Conservation (phyloP, 2,797 vertebrate genomes). For the Alfaro cultratus region DNA sequence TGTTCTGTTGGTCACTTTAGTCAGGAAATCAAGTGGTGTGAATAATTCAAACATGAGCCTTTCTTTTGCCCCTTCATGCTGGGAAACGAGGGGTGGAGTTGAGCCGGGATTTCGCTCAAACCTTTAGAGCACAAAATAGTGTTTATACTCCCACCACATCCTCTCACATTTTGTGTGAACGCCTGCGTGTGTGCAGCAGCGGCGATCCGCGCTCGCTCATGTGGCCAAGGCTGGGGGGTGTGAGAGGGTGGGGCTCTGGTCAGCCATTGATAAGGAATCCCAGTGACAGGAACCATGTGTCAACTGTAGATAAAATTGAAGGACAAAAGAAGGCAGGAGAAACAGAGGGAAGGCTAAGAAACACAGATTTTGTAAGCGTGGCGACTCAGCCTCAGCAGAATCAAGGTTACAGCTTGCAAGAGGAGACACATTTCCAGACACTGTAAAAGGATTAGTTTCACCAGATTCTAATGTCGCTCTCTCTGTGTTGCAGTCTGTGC, state of each 20-base stretch:
- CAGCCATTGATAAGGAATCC: constrained; percentile 74
- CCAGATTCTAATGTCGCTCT: constrained; percentile 45
- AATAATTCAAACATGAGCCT: neutral
- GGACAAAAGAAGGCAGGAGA: constrained; percentile 32
- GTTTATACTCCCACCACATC: constrained; percentile 14
- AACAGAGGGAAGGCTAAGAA: constrained; percentile 18
- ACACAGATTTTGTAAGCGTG: constrained; percentile 49
- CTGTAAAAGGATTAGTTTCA: constrained; percentile 71
- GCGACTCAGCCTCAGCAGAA: constrained; percentile 53
- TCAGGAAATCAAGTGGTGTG: neutral
- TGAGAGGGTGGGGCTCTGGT: constrained; percentile 56
- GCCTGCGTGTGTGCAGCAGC: constrained; percentile 9
- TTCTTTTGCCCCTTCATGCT: neutral
- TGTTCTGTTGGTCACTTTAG: neutral
- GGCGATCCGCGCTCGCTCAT: constrained; percentile 42
- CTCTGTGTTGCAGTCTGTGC: constrained; percentile 36
- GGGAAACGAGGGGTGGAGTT: constrained; percentile 11
- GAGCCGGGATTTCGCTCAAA: constrained; percentile 33
- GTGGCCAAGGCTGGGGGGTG: constrained; percentile 25
- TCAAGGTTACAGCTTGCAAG: constrained; percentile 51
- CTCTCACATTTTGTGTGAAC: constrained; percentile 1
- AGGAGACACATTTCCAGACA: constrained; percentile 63
- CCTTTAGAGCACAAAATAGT: constrained; percentile 1
- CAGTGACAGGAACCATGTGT: constrained; percentile 65
- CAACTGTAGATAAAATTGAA: constrained; percentile 76